Evolutionary conservation across 2,797 vertebrate genomes (phyloP).

Genomic region (Galago senegalensis): DNA sequence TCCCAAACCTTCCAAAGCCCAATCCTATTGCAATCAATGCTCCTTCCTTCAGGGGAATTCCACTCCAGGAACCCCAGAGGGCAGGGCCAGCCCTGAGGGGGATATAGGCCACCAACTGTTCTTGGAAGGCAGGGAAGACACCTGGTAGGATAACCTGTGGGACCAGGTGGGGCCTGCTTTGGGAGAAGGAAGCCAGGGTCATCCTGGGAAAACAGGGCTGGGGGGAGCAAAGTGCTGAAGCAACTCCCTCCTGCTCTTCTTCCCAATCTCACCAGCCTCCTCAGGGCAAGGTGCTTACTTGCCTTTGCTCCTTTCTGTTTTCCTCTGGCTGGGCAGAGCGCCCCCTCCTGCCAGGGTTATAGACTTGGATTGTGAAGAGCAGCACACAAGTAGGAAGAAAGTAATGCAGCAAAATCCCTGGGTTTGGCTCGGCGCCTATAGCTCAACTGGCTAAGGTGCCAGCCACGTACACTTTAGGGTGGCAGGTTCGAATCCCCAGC

Average conservation of each 20-base stretch:
- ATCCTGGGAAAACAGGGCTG: too few species aligned
- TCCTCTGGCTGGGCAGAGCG: background rate
- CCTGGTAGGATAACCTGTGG: constrained; percentile 59
- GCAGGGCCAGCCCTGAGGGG: constrained; percentile 45
- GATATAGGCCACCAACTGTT: background rate
- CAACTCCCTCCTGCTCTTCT: background rate
- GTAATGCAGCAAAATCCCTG: background rate
- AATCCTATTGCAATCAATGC: background rate
- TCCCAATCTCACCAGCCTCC: background rate
- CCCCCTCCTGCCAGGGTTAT: constrained; percentile 37
- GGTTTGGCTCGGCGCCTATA: background rate
- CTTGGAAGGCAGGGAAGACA: background rate
- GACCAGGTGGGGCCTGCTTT: constrained; percentile 27
- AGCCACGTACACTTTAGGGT: too few species aligned
- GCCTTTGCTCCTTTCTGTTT: background rate
- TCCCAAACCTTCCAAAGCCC: background rate
- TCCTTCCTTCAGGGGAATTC: constrained; percentile 54
- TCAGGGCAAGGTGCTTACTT: background rate
- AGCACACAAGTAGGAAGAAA: background rate
- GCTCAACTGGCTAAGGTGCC: too few species aligned
- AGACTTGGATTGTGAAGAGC: background rate
- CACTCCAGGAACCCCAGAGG: background rate
- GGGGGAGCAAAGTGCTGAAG: background rate
- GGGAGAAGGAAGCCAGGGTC: background rate
- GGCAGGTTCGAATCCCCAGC: too few species aligned